Evolutionary conservation across 35 echinoderm and acorn worm species (phyloP).

Genomic region (Amphiura filiformis): DNA sequence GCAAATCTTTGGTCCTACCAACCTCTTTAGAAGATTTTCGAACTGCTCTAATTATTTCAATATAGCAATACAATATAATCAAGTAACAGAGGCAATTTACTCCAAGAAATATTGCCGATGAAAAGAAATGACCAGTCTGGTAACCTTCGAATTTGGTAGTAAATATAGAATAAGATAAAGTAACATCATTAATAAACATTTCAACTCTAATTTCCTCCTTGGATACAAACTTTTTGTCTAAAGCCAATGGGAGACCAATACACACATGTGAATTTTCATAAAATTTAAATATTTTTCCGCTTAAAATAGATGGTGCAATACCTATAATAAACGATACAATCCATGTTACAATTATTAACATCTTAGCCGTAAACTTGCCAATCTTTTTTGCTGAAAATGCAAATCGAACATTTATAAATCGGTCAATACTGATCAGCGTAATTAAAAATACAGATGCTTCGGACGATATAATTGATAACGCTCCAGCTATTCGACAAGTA

Average conservation of each 20-base stretch:
- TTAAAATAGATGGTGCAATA: slow-evolving; percentile 34
- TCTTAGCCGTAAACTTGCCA: slow-evolving; percentile 9
- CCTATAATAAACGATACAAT: slow-evolving; percentile 24
- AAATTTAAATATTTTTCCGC: slow-evolving; percentile 14
- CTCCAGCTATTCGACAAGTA: background rate
- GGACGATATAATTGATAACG: background rate
- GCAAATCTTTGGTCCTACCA: too few species aligned
- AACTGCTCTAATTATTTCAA: too few species aligned
- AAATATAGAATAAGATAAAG: too few species aligned
- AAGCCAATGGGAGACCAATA: background rate
- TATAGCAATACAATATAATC: too few species aligned
- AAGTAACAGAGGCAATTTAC: too few species aligned
- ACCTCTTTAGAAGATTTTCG: too few species aligned
- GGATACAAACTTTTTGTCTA: too few species aligned
- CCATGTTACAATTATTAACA: slow-evolving; percentile 26
- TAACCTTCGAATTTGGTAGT: too few species aligned
- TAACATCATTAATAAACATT: too few species aligned
- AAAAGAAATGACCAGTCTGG: too few species aligned
- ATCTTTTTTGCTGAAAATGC: background rate
- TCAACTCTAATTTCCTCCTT: too few species aligned
- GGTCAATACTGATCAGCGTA: slow-evolving; percentile 10
- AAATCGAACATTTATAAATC: background rate
- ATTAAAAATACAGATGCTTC: slow-evolving; percentile 13
- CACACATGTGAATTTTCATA: slow-evolving; percentile 57
- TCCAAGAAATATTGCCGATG: too few species aligned